A percentile compares a stretch with the other conserved stretches of the same genome.
These are phyloP conservation scores for Carabus problematicus DNA, from an alignment of 2,888 invertebrate species.

Conservation along the genomic window DNA sequence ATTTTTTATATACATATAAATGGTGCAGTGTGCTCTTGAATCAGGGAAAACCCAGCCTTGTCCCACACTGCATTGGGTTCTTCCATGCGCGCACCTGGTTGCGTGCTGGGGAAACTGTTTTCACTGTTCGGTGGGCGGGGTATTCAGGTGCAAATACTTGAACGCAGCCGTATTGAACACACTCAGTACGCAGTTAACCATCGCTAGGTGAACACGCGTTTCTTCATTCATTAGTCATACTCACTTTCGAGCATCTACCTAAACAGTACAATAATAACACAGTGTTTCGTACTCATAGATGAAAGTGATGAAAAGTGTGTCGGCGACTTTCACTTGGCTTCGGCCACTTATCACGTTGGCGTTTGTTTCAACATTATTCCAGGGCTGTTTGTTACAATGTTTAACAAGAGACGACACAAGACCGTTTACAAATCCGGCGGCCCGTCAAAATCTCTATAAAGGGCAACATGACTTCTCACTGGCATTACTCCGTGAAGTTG, in stretches of 20 bases:
- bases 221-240: neutral
- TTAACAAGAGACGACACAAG: slow-evolving; percentile 59
- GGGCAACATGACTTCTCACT: slow-evolving; percentile 75
- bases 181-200: slow-evolving; percentile 30
- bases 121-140: slow-evolving; percentile 14
- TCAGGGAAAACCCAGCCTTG: slow-evolving; percentile 33
- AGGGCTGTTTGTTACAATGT: slow-evolving; percentile 58
- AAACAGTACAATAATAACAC: slow-evolving; percentile 8
- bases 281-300: slow-evolving; percentile 24
- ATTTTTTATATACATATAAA: slow-evolving; percentile 28
- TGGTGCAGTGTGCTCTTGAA: slow-evolving; percentile 23
- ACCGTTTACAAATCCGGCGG: slow-evolving; percentile 51
- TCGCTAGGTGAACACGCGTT: slow-evolving; percentile 14
- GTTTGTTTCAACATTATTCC: slow-evolving; percentile 12
- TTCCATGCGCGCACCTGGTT: slow-evolving; percentile 21
- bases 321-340: slow-evolving; percentile 38
- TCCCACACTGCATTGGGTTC: slow-evolving; percentile 17
- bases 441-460: slow-evolving; percentile 61
- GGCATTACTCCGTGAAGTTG: slow-evolving; percentile 72
- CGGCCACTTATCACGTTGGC: slow-evolving; percentile 25
- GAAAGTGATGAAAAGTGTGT: slow-evolving; percentile 42
- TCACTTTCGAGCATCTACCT: slow-evolving; percentile 17
- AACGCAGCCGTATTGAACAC: slow-evolving; percentile 11
- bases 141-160: slow-evolving; percentile 30
- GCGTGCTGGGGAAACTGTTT: neutral